Evolutionary conservation across 2,797 vertebrate species (phyloP).

Genomic region (Esox masquinongy): DNA sequence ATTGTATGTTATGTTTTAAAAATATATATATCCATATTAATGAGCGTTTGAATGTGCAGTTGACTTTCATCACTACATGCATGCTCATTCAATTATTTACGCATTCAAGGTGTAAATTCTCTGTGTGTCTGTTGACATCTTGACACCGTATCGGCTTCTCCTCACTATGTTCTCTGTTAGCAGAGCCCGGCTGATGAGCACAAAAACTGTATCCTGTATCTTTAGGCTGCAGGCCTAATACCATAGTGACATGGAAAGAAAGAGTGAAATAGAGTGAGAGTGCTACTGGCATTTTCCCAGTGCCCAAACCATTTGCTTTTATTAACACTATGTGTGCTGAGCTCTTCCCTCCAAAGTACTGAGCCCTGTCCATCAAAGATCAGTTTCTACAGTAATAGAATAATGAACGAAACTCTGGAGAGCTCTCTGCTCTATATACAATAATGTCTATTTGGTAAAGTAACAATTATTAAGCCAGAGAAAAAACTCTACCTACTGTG

Average conservation of each 20-base stretch:
- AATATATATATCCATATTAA: background rate
- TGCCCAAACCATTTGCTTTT: background rate
- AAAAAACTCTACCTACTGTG: background rate
- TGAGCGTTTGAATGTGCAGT: background rate
- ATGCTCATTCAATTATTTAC: background rate
- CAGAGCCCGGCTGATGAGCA: background rate
- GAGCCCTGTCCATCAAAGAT: background rate
- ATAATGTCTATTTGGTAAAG: too few species aligned
- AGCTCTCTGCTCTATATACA: background rate
- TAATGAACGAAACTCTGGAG: background rate
- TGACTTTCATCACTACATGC: background rate
- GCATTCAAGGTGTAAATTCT: background rate
- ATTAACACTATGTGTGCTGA: background rate
- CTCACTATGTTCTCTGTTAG: background rate
- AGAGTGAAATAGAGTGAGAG: conserved; percentile 15
- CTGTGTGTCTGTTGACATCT: background rate
- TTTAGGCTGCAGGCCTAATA: conserved; percentile 9
- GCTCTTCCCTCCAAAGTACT: background rate
- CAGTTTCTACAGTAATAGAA: background rate
- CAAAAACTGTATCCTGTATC: background rate
- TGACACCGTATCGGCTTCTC: background rate
- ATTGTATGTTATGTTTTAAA: background rate
- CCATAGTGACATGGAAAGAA: background rate
- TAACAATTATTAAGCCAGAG: background rate
- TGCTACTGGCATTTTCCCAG: conserved; percentile 12